Conservation (phyloP, 2,113 vertebrate species). For the Desmodus rotundus region DNA sequence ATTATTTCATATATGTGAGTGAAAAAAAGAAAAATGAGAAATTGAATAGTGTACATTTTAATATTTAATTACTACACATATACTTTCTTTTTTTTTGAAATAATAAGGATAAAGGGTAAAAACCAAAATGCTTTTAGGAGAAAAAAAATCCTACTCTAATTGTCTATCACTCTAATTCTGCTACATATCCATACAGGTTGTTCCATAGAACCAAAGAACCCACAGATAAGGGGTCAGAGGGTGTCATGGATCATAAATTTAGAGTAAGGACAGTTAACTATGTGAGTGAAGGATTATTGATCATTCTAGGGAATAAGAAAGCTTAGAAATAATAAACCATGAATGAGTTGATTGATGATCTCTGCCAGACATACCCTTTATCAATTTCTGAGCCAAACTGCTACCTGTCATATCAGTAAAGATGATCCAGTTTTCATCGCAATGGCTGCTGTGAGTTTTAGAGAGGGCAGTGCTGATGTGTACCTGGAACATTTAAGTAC, state of each 20-base stretch:
- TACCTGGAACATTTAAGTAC: background rate
- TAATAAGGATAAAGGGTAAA: background rate
- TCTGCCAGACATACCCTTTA: background rate
- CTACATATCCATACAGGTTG: background rate
- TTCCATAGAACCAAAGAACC: background rate
- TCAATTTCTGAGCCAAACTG: constrained; percentile 24
- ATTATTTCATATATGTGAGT: no score
- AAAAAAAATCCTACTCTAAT: background rate
- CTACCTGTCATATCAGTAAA: background rate
- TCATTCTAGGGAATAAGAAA: constrained; percentile 18
- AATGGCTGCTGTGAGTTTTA: background rate
- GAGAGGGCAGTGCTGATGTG: background rate
- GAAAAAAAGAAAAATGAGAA: background rate
- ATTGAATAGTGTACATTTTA: background rate
- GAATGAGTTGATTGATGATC: constrained; percentile 2
- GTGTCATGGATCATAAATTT: background rate
- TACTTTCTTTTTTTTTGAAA: background rate
- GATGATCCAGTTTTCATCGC: background rate
- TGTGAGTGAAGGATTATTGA: background rate
- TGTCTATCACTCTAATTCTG: background rate
- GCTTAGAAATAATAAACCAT: background rate
- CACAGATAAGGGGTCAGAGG: background rate
- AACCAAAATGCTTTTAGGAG: background rate
- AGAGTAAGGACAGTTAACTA: background rate
- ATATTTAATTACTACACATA: background rate